Evolutionary conservation across 2,113 vertebrate genomes (phyloP), one percentile per base, ranked within the genome.

Genomic region (Apodemus sylvaticus): DNA sequence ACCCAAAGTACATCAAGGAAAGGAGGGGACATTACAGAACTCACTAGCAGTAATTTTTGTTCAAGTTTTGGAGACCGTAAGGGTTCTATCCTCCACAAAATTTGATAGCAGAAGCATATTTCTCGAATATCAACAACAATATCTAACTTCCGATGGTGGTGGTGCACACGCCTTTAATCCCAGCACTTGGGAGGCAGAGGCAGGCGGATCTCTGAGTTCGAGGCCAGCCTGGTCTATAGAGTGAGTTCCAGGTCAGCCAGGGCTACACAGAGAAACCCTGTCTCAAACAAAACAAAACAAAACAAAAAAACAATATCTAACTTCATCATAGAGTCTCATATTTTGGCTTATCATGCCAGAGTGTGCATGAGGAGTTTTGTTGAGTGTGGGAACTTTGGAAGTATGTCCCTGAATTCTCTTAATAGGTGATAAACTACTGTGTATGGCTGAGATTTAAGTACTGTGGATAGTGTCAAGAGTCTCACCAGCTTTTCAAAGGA

Each of bases 301-400:
- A n/a, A n/a, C n/a, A n/a, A n/a, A n/a, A n/a, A n/a, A 45, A 74
- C 16, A 34, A 14, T 51, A 58, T 12, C 7, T 82, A 53, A 26
- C 36, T 76, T 74, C 24, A 78, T 64, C 9, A 26, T 9, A 5
- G 7, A 20, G 24, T n/a, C 39, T 13, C 26, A 9, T 36, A 16
- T 53, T 68, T 7, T 66, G 9, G 14, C 85, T 11, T 26, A 29
- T 70, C 45, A 24, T 74, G 26, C 19, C 34, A 36, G 34, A 22
- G 13, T 79, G 39, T n/a, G 20, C 10, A 10, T 48, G 42, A 89
- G 0, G 74, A 48, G 22, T 79, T 66, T 24, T 83, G 7, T n/a
- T 7, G 24, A 20, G 4, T 42, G 0, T 39, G 7, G 3, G 17
- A 2, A 5, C 7, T 31, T 53, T 77, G 12, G n/a, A 13, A 36